Conservation (phyloP, 2,888 invertebrate species). For the Nephrocerus scutellatus region DNA sequence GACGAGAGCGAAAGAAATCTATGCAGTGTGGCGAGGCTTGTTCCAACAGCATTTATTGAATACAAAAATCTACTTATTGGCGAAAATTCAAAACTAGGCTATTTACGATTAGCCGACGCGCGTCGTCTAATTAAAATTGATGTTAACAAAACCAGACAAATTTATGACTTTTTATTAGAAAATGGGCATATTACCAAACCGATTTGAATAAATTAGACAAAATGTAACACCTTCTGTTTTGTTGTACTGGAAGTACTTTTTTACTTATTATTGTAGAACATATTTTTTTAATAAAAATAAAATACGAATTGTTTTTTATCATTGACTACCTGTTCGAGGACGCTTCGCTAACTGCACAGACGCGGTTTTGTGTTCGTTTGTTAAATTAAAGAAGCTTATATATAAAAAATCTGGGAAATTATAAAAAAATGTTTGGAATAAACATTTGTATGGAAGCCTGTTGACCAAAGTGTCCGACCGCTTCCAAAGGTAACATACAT, state of each 20-base stretch:
- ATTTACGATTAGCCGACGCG: slow-evolving; percentile 72
- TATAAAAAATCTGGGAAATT: no score
- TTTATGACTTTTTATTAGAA: slow-evolving; percentile 69
- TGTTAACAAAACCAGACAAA: slow-evolving; percentile 84
- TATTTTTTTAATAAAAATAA: no score
- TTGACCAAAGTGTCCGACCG: no score
- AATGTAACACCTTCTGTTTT: slow-evolving; percentile 7
- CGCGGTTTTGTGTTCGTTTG: no score
- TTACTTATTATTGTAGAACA: no score
- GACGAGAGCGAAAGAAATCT: slow-evolving; percentile 63
- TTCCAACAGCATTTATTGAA: slow-evolving; percentile 71
- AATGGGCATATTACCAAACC: slow-evolving; percentile 66
- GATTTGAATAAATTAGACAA: slow-evolving; percentile 30
- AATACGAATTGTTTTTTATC: no score
- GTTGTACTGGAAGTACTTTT: slow-evolving; percentile 11
- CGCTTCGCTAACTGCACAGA: no score
- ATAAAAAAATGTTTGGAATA: no score
- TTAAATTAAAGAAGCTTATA: no score
- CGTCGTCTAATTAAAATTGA: slow-evolving; percentile 82
- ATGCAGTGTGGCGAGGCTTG: slow-evolving; percentile 67
- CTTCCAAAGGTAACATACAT: no score
- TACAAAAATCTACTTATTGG: slow-evolving; percentile 66
- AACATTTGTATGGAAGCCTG: no score
- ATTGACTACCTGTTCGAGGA: no score
- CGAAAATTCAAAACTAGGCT: slow-evolving; percentile 71